Conservation (phyloP, 1,140 invertebrate species). For the Temnothorax curvispinosus region DNA sequence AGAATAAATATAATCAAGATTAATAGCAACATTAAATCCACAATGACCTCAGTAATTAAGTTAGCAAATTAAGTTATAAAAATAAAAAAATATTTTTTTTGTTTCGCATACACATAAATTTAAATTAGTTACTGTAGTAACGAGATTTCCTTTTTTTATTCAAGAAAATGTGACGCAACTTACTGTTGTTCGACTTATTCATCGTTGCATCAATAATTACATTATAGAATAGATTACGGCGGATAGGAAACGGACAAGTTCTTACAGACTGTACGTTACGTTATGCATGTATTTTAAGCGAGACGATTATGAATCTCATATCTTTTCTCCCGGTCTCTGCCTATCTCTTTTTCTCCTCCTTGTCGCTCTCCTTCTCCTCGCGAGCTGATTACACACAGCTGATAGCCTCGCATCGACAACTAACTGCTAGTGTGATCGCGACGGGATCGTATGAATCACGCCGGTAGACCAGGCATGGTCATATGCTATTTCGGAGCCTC, state of each 20-base stretch:
- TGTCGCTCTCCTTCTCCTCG: not conserved
- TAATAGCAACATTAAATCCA: not conserved
- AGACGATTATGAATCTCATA: conserved; percentile 52
- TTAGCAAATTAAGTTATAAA: not conserved
- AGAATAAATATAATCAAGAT: not conserved
- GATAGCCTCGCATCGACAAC: conserved; percentile 45
- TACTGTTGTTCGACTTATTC: not conserved
- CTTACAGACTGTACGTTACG: conserved; percentile 39
- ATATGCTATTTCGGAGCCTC: conserved; percentile 32
- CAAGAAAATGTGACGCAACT: not conserved
- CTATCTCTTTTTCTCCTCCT: not conserved
- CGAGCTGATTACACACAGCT: conserved; percentile 52
- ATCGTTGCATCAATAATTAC: conserved; percentile 31
- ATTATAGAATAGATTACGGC: not conserved
- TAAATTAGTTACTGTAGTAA: not conserved
- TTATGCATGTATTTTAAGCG: conserved; percentile 54
- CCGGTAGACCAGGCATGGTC: conserved; percentile 20
- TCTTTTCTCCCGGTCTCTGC: conserved; percentile 4
- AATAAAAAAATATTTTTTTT: not conserved
- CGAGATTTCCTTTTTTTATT: not conserved
- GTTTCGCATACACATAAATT: not conserved
- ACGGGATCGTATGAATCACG: conserved; percentile 40
- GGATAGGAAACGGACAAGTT: conserved; percentile 4
- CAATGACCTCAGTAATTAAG: not conserved
- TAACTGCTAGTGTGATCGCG: conserved; percentile 42